Evolutionary conservation across 2,888 invertebrate species (phyloP), one percentile per base, ranked within the genome.

Genomic region (Salpingus planirostris): DNA sequence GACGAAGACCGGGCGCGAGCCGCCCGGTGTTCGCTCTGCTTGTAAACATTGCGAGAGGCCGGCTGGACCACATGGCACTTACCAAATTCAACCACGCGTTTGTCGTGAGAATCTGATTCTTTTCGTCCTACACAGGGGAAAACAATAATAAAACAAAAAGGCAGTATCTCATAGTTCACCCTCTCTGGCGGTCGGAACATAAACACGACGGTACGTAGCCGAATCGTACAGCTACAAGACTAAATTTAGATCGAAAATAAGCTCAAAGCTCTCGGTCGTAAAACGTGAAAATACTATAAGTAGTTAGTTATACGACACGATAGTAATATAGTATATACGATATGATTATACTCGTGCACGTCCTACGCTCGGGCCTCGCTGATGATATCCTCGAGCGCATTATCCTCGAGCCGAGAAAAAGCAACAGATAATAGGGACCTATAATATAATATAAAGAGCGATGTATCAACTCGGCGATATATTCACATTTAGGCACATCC

Each of bases 21-120:
- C 44, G 47, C 31, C 44, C 45, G 57, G 55, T 54, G 58, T 57
- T 54, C 55, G 56, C 47, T 54, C 55, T 55, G 55, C 49, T 53
- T 18, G 5, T 10, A 46, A 53, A 61, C 61, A 62, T 59, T 61
- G 63, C 62, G 60, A 55, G 44, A 59, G 55, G 54, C 54, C 55
- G 52, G 48, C 52, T 50, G 55, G 56, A 59, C 59, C 59, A 57
- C 61, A 60, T 60, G 71, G 73, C 73, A 88, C 91, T 89, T 81
- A 93, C 92, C 89, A 93, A 79, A 75, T 91, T 89, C 67, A 93
- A 81, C 93, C 93, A 95, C 70, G 92, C 87, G 77, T 93, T 95
- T 70, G 92, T 91, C 66, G 91, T 89, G 73, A 95, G 83, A 73
- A 95, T 91, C 80, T 93, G 93, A 63, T 91, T 93, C 80, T 95